Evolutionary conservation across 2,797 vertebrate species (phyloP), one percentile per base, ranked within the genome.

Genomic region (Sciurus vulgaris): DNA sequence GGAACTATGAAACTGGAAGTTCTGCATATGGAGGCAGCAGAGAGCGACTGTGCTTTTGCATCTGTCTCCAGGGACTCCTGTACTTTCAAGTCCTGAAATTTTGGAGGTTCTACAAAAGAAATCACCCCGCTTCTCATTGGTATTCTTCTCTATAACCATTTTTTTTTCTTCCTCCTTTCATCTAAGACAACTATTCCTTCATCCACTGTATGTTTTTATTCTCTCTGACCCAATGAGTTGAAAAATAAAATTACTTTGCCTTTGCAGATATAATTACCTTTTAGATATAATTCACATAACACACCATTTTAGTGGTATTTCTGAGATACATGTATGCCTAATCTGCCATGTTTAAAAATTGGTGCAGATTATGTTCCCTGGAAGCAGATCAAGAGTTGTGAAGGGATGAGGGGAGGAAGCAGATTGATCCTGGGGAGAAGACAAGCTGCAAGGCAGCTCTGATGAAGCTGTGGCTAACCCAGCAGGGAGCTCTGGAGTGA

Each of bases 151-250:
- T 86, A 74, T 5, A 92, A 56, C 8, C 7, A 72, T 76, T 85
- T 90, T 88, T 97, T 28, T 69, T 91, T 41, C 65, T 83, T 83
- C 33, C 24, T 89, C 6, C 12, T 95, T 86, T 92, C 33, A 83
- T 33, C 70, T 77, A 82, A 73, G 41, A 77, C 73, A 77, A 41
- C 47, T 77, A 30, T 93, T 26, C 33, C 59, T 86, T 94, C 35
- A 70, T 22, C 47, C 24, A 70, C 5, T 13, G 10, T 76, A 15
- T 63, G 86, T 86, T 63, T 88, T 74, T 70, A n/a, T 86, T 95
- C 15, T 93, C 14, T 93, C 77, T 95, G 24, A 61, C 8, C 5
- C 77, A 63, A 76, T 56, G 74, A 77, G 56, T 91, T 95, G 76
- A 88, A 81, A 84, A 38, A 44, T 6, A 74, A 65, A 44, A 93